Base-by-base conservation (phyloP, 2,888 invertebrate genomes). In the Synanthedon formicaeformis region DNA sequence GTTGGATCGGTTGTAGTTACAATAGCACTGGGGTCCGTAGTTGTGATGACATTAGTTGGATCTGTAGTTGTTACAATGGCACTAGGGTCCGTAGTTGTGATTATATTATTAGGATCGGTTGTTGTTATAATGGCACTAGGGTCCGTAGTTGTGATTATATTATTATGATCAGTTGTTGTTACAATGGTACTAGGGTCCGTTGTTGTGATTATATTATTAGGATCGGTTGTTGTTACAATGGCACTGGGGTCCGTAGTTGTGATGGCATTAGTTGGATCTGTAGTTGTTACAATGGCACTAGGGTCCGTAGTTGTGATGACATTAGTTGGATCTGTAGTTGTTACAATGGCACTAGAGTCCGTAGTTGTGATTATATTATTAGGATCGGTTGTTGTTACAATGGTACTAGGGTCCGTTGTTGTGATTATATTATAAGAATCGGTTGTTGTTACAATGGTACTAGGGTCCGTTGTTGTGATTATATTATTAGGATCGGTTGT, bases 61-160 rank as follows among this genome's bases (percentile, higher is more conserved):
- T 53, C 51, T 8, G 50, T 50, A 5, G 41, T 52, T 8, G 34
- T 50, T 3, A 53, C 23, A 34, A 40, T 12, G 41, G 12, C 48
- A 41, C 52, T 34, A 50, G 27, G 4, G 45, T 51, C 34, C 2
- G 34, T 34, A 18, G 54, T 45, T 13, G 49, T 52, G 1, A 55
- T 53, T 0, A 53, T 49, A 2, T 11, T 50, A 14, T 51, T 51
- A 2, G 48, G 51, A 8, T 50, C 50, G 4, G 57, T 54, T 0
- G 53, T 52, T 6, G 50, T 51, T 45, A 41, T 53, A 14, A 54
- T 51, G 13, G 18, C 45, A 13, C 55, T 53, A 41, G 57, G 52
- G 1, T 53, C 51, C 4, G 50, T 50, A 5, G 41, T 52, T 8
- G 34, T 50, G 5, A 53, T 52, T 27, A 34, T 16, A 34, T 34